Evolutionary conservation across 2,113 vertebrate genomes (phyloP), one percentile per base, ranked within the genome.

Genomic region (Saccopteryx bilineata): DNA sequence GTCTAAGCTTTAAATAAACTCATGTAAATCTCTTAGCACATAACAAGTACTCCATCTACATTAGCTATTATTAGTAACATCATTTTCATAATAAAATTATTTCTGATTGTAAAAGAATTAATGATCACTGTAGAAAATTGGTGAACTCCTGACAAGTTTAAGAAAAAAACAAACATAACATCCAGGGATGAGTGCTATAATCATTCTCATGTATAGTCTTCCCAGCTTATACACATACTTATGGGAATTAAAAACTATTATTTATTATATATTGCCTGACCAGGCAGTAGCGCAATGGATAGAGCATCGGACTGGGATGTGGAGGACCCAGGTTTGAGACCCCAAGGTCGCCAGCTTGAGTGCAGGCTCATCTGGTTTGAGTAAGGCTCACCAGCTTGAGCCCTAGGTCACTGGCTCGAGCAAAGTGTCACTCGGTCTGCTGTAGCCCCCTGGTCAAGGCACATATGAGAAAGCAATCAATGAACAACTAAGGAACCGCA

Each of bases 1-100:
- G 74, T 90, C 87, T 85, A 92, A 81, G 52, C 52, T 33, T 78
- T 80, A 93, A 94, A 69, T 92, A 93, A 81, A 65, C 15, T 26
- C 65, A 72, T 76, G 23, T 84, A 79, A 91, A 85, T 7, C 9
- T 76, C 46, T 92, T 72, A 80, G 58, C 48, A n/a, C 18, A 10
- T 94, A 80, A 75, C 33, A 95, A 72, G 13, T 81, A 79, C 1
- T 75, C 79, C 4, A 71, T 69, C 31, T 80, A 68, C 1, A 66
- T 90, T 68, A 80, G 71, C 65, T 92, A 9, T 83, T 80, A 93
- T 63, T 83, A 72, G 61, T 90, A 89, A 88, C 17, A 75, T n/a
- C 48, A 63, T 68, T 63, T 90, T 87, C 84, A 63, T 84, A 92
- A 79, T 87, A 87, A 83, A 92, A 87, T 69, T 52, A 91, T 71